Evolutionary conservation across 2,113 vertebrate genomes (phyloP).

Genomic region (Emydocephalus ijimae): DNA sequence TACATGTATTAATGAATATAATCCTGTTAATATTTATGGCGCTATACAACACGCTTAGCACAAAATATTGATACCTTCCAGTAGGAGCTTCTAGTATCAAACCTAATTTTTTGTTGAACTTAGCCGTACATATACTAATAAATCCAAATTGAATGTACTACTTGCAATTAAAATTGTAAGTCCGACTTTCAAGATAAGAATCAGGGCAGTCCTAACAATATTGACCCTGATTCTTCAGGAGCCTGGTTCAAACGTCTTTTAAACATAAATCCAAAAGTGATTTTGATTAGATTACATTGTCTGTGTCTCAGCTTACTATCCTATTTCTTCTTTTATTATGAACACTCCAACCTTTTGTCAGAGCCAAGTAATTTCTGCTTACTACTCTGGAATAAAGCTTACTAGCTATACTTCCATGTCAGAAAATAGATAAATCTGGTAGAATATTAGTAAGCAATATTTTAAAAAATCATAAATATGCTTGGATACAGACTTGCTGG

Average conservation of each 20-base stretch:
- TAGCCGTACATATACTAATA: background rate
- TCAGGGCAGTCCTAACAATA: background rate
- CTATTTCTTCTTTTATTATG: background rate
- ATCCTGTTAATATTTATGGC: background rate
- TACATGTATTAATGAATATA: background rate
- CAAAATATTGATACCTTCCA: background rate
- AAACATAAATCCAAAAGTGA: background rate
- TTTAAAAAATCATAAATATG: background rate
- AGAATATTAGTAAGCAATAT: background rate
- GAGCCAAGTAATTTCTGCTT: background rate
- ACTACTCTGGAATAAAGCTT: background rate
- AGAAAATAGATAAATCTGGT: background rate
- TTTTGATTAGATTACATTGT: background rate
- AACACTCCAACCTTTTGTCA: background rate
- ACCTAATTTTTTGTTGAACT: background rate
- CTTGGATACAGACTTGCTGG: background rate
- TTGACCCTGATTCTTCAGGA: background rate
- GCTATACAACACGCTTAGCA: background rate
- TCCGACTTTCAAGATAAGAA: background rate
- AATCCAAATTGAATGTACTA: background rate
- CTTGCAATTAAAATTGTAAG: background rate
- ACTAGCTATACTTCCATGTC: background rate
- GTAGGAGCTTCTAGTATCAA: background rate
- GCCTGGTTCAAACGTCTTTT: background rate
- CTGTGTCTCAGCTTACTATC: background rate